Evolutionary conservation across 2,797 vertebrate genomes (phyloP), one percentile per base, ranked within the genome.

Genomic region (Fundulus diaphanus): DNA sequence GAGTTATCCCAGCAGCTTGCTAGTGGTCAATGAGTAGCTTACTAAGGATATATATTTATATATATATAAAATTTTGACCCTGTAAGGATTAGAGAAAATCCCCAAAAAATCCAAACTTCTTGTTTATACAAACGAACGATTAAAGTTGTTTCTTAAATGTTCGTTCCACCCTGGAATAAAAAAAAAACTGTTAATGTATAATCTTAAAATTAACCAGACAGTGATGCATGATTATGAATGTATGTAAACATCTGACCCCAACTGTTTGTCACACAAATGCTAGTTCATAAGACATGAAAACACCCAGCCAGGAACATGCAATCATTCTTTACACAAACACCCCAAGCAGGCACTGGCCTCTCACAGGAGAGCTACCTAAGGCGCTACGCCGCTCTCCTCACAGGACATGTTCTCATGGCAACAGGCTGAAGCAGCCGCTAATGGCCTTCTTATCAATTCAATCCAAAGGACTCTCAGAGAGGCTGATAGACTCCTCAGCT

Each of bases 361-460:
- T 79, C 72, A 66, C 48, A 12, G 66, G 75, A 85, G 76, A 83
- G 80, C 77, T 85, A 92, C 91, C 89, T 85, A 80, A 87, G 74
- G 90, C 76, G 1, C 59, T 71, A 13, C 78, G 82, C 73, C 75
- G 77, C 74, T 81, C 84, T 75, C 81, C 27, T n/a, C 81, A 48
- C 77, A 86, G 86, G 74, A 85, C 61, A 73, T 18, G 77, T 92
- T 22, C 89, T 72, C 92, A 92, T 91, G 85, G 92, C 85, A 91
- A 95, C 91, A 71, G 51, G 84, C 80, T 86, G 85, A 91, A 92
- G 91, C 85, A 7, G 68, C 74, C 44, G 82, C 87, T 92, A 90
- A 92, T 90, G 89, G 91, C 84, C 81, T 86, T 88, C 87, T 92
- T 87, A 92, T 92, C 90, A 92, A 83, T 91, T 87, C 81, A 70